Percentiles rank a stretch among this genome's conserved stretches.
phyloP scores from a whole-genome alignment of 2,797 vertebrate species.

The Cossypha caffra region DNA sequence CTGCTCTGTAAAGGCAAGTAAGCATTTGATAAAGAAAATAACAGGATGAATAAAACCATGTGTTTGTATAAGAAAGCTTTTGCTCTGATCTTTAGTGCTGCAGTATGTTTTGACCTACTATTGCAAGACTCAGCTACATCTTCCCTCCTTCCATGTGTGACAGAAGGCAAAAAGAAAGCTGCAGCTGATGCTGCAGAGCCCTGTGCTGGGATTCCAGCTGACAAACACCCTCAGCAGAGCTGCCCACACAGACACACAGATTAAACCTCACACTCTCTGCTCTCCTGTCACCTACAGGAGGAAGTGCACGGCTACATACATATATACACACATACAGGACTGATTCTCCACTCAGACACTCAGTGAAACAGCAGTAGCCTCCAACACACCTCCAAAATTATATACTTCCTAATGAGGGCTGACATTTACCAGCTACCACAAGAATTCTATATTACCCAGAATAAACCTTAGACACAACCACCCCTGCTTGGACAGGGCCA shows the following conservation, averaged over 20 bases:
- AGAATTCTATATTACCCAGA: background rate
- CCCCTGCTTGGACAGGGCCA: background rate
- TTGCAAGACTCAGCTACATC: conserved; percentile 54
- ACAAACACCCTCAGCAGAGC: conserved; percentile 32
- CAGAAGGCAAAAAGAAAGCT: conserved; percentile 17
- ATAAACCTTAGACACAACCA: background rate
- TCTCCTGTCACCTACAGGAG: conserved; percentile 32
- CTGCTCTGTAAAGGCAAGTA: conserved; percentile 3
- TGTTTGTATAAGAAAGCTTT: conserved; percentile 50
- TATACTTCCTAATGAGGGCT: background rate
- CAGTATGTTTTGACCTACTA: conserved; percentile 64
- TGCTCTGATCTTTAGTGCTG: conserved; percentile 52
- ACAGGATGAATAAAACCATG: conserved; percentile 42
- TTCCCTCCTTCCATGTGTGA: conserved; percentile 62
- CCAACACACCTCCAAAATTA: background rate
- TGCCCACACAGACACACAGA: background rate
- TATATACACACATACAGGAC: background rate
- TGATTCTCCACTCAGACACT: background rate
- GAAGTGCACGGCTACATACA: rapidly evolving
- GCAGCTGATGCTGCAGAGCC: background rate
- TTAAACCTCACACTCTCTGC: background rate
- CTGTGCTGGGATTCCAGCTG: conserved; percentile 32
- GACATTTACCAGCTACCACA: conserved; percentile 4
- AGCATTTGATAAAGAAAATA: conserved; percentile 51
- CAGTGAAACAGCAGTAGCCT: background rate